Base-by-base conservation (phyloP, 2,113 vertebrate genomes). In the Xenus cinereus region DNA sequence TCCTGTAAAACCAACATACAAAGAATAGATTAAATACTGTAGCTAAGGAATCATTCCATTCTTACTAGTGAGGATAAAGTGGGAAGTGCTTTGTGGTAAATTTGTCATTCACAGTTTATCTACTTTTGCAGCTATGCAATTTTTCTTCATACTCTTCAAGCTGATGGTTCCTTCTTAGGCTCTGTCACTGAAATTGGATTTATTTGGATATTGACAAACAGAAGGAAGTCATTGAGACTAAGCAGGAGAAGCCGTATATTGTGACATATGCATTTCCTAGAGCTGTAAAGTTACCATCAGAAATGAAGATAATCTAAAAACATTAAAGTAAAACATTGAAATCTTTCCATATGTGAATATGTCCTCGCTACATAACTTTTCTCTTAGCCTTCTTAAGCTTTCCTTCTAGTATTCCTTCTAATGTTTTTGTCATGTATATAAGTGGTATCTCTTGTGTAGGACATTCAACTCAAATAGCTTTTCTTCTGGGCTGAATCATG, bases 1-100 rank as follows among this genome's bases (percentile, higher is more conserved):
- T 95, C 33, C 75, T 89, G 27, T 71, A 92, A 97, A 97, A 94
- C 92, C 71, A 79, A 26, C 73, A 82, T 63, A 67, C 77, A 87
- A 67, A 89, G 18, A 66, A 59, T 59, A 82, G 21, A 69, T 63
- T 96, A 92, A 94, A 84, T 54, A 71, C 33, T 77, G 43, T 51
- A 69, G 57, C 63, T 76, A 62, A 27, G 74, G 74, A 90, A 72
- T 27, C 86, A 83, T 76, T 94, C 84, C 9, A 60, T 95, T 92
- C 79, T 93, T 67, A 28, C 46, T 93, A 89, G 77, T 78, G 81
- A 96, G 79, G 53, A 87, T 51, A 71, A 54, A 37, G 8, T 63
- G 28, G 30, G 10, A 94, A 84, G 17, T 62, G 48, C 74, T 94
- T 88, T 9, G 32, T 39, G 43, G 12, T 84, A 60, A 56, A 50